Percentiles rank a stretch among this genome's conserved stretches.
phyloP scores from a whole-genome alignment of 2,113 vertebrate genomes.

The Struthidea cinerea region DNA sequence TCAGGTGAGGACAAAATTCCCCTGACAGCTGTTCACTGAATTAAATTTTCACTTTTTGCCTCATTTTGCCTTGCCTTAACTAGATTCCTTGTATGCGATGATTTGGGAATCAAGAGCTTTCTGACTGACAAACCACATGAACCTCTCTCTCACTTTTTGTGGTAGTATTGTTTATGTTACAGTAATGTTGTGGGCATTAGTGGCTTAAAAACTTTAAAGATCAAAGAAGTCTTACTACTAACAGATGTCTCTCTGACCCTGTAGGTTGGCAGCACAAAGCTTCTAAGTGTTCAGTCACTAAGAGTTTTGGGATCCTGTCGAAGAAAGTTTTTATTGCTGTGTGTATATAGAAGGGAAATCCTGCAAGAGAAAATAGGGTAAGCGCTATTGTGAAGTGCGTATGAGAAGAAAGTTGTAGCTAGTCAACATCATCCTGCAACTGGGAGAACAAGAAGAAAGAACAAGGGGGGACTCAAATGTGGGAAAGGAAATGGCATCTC shows the following conservation, averaged over 20 bases:
- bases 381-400: background rate
- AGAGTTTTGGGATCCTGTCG: background rate
- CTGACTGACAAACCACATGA: background rate
- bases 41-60: background rate
- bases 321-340: background rate
- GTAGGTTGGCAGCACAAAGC: background rate
- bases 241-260: background rate
- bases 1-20: background rate
- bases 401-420: background rate
- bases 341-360: background rate
- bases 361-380: background rate
- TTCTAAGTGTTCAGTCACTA: background rate
- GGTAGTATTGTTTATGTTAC: background rate
- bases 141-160: background rate
- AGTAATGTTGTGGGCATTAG: background rate
- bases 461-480: background rate
- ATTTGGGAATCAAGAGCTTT: background rate
- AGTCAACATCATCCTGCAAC: background rate
- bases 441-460: background rate
- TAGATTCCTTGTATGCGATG: background rate
- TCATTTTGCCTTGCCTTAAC: background rate
- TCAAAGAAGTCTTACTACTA: background rate
- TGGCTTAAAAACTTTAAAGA: background rate
- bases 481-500: background rate
- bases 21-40: background rate